Evolutionary conservation across 2,113 vertebrate species (phyloP).

Genomic region (Sinocyclocheilus anshuiensis): DNA sequence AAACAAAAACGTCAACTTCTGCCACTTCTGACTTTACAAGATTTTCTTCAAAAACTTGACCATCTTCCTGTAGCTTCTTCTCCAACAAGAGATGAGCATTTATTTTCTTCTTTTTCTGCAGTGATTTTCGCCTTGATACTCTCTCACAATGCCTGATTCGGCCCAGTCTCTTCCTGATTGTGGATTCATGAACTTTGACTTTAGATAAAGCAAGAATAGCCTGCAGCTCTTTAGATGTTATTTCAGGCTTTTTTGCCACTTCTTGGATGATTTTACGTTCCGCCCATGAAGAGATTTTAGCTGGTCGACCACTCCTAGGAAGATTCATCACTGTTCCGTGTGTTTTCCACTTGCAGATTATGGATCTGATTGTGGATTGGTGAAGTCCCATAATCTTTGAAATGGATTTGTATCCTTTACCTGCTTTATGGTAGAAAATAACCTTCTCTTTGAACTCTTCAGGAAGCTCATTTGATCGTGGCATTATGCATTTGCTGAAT

Average conservation of each 20-base stretch:
- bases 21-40: slow-evolving; percentile 17
- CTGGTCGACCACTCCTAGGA: slow-evolving; percentile 16
- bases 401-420: slow-evolving; percentile 36
- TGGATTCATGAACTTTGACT: slow-evolving; percentile 15
- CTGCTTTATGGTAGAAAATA: background rate
- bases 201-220: background rate
- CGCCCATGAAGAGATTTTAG: background rate
- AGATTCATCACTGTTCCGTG: slow-evolving; percentile 21
- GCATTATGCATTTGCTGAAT: slow-evolving; percentile 19
- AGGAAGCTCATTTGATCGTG: slow-evolving; percentile 22
- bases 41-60: background rate
- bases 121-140: background rate
- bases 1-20: slow-evolving; percentile 13
- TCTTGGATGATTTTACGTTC: slow-evolving; percentile 10
- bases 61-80: background rate
- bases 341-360: slow-evolving; percentile 21
- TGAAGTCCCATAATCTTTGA: slow-evolving; percentile 11
- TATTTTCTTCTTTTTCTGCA: background rate
- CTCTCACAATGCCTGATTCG: background rate
- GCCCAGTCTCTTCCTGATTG: background rate
- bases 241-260: slow-evolving; percentile 2
- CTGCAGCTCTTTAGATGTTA: slow-evolving; percentile 27
- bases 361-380: slow-evolving; percentile 12
- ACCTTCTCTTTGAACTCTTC: slow-evolving; percentile 18
- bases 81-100: background rate